phyloP scores from a whole-genome alignment of 2,797 vertebrate genomes.

The Peromyscus nudipes region DNA sequence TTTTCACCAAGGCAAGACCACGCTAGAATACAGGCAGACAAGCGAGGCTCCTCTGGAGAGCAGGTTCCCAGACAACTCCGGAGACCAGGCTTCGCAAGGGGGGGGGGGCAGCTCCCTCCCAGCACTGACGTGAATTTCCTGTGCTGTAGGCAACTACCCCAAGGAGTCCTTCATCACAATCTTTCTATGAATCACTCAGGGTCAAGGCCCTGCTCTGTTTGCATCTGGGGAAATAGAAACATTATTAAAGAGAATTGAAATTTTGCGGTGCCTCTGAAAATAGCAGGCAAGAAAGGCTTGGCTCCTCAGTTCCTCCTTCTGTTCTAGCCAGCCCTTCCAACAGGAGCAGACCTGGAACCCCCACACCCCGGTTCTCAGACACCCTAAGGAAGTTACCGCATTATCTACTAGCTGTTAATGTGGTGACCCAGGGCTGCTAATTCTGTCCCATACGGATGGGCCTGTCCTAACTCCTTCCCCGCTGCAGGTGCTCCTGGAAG shows the following conservation, averaged over 20 bases:
- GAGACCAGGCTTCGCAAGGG: not conserved
- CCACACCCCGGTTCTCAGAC: not conserved
- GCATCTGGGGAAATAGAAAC: constrained; percentile 68
- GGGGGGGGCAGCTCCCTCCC: not conserved
- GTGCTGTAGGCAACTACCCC: constrained; percentile 31
- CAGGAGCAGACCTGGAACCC: not conserved
- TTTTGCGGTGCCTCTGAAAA: constrained; percentile 50
- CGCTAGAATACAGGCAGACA: not conserved
- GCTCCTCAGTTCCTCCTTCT: not conserved
- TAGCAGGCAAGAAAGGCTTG: not conserved
- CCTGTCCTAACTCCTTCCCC: constrained; percentile 65
- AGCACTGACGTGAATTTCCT: not conserved
- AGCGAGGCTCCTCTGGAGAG: not conserved
- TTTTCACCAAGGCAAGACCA: constrained; percentile 36
- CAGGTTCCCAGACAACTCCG: not conserved
- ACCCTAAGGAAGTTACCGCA: not conserved
- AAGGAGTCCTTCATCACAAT: constrained; percentile 45
- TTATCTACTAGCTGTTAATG: not conserved
- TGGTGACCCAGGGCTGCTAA: not conserved
- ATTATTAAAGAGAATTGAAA: constrained; percentile 68
- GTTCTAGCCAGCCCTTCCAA: not conserved
- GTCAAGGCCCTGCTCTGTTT: constrained; percentile 35
- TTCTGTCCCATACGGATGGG: not conserved
- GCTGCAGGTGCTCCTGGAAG: constrained; percentile 81
- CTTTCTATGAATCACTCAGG: constrained; percentile 68